Evolutionary conservation across 2,888 invertebrate genomes (phyloP).

Genomic region (Agrochola macilenta): DNA sequence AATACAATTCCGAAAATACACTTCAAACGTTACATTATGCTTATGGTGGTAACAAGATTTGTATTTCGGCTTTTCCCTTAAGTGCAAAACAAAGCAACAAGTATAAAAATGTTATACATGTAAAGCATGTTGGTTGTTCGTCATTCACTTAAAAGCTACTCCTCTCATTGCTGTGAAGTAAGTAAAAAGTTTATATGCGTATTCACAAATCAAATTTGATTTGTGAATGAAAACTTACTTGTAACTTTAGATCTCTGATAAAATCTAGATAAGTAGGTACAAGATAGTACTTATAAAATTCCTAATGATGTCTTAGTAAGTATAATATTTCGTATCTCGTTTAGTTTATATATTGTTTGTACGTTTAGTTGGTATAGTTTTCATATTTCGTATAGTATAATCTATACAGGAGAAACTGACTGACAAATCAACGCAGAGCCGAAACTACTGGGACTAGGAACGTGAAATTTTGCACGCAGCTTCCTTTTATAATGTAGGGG

Average conservation of each 20-base stretch:
- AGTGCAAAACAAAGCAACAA: constrained; percentile 42
- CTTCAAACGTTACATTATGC: constrained; percentile 43
- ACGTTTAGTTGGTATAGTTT: no score
- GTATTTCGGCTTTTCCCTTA: constrained; percentile 28
- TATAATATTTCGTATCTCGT: background rate
- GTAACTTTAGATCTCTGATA: background rate
- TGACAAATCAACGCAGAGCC: no score
- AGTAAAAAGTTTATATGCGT: no score
- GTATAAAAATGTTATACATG: constrained; percentile 17
- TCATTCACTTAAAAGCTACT: no score
- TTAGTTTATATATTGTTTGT: no score
- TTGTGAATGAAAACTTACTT: constrained; percentile 14
- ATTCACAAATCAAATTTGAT: constrained; percentile 8
- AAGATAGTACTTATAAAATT: background rate
- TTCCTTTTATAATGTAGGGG: no score
- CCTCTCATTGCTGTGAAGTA: no score
- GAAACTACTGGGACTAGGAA: no score
- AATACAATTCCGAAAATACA: constrained; percentile 32
- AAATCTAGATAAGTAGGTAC: background rate
- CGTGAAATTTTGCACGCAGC: no score
- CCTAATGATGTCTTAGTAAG: background rate
- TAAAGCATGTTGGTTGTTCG: background rate
- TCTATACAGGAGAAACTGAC: no score
- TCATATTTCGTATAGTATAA: no score
- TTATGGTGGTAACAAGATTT: constrained; percentile 5